Base-by-base conservation (phyloP, 2,888 invertebrate species). In the Micoletzkya japonica region DNA sequence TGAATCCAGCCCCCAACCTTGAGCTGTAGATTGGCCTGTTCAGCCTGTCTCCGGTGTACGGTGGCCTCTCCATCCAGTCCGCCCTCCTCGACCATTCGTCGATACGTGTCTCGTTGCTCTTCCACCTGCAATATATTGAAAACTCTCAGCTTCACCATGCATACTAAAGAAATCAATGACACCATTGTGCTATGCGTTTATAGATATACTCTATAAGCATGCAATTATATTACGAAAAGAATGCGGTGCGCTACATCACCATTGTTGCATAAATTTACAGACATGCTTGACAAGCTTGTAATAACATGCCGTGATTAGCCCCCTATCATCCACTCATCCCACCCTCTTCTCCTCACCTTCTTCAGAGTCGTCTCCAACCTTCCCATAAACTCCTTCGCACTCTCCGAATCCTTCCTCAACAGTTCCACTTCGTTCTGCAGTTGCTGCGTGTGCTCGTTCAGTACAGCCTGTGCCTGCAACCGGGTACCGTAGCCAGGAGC, bases 41-140 rank as follows among this genome's bases (percentile, higher is more conserved):
- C 54, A 59, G 36, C 59, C 28, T 68, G 30, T 49, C 68, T 57
- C 49, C 36, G 57, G 0, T 30, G 44, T 10, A 49, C 49, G n/a
- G 32, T 44, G 20, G 7, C 50, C 10, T 68, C 68, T 32, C 44
- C 68, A 32, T 49, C 49, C 24, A 68, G 4, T 58, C 68, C 57
- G 36, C 67, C 67, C 34, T 76, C 74, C 37, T 75, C 74, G 36
- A 66, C 67, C n/a, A 72, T 56, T 17, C 57, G 39, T 36, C 72
- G 71, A 60, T 75, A 77, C n/a, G 73, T 52, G 32, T 77, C 74
- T 0, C 77, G 64, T 58, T 78, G 73, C 24, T 69, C 60, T 37
- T 76, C 76, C n/a, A 77, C 54, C 72, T 77, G 50, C 26, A 59
- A 56, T 56, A 17, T 56, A 14, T 14, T 56, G n/a, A 20, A 7